phyloP scores from a whole-genome alignment of 1,140 invertebrate species.

The Dryas iulia region DNA sequence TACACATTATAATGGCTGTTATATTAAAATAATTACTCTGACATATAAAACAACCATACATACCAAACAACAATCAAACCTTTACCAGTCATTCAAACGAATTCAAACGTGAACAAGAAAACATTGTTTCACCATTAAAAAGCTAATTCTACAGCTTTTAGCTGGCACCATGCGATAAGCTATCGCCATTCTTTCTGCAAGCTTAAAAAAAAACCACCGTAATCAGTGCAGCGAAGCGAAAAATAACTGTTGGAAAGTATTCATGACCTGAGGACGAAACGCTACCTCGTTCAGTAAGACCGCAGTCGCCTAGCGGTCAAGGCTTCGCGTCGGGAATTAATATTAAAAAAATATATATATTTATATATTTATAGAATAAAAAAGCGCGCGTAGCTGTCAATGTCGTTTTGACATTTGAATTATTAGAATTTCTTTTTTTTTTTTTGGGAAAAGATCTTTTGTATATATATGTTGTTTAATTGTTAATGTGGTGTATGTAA shows the following conservation, averaged over 20 bases:
- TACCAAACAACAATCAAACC: slow-evolving; percentile 27
- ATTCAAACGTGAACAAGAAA: not conserved
- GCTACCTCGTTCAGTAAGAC: slow-evolving; percentile 57
- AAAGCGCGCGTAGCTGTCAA: slow-evolving; percentile 64
- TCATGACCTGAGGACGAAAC: slow-evolving; percentile 48
- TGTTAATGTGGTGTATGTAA: not conserved
- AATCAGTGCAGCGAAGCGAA: slow-evolving; percentile 71
- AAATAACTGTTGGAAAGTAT: slow-evolving; percentile 63
- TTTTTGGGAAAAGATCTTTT: slow-evolving; percentile 4
- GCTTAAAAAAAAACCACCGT: slow-evolving; percentile 59
- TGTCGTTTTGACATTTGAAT: slow-evolving; percentile 32
- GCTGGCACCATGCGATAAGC: slow-evolving; percentile 42
- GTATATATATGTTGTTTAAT: not conserved
- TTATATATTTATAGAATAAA: slow-evolving; percentile 43
- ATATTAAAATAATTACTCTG: not conserved
- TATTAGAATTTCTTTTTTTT: slow-evolving; percentile 25
- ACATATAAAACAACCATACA: not conserved
- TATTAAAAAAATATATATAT: slow-evolving; percentile 42
- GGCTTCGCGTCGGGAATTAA: slow-evolving; percentile 50
- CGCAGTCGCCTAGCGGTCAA: slow-evolving; percentile 72
- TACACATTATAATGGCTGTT: not conserved
- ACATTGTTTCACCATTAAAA: not conserved
- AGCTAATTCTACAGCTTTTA: slow-evolving; percentile 26
- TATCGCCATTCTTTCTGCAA: slow-evolving; percentile 53
- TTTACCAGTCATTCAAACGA: not conserved